Base-by-base conservation (phyloP, 2,888 invertebrate species). In the Ganaspis brasiliensis region DNA sequence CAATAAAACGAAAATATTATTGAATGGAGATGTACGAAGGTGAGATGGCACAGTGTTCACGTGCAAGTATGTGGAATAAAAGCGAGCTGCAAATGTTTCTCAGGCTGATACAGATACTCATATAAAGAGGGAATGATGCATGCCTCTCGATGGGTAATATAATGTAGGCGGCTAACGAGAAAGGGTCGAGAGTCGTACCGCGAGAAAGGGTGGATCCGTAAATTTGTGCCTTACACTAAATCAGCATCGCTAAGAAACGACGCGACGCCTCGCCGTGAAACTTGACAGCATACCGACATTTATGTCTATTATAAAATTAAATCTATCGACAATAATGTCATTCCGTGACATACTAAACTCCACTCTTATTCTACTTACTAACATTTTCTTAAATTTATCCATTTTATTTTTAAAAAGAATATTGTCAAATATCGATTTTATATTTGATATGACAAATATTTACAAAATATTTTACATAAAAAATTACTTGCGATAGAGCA, bases 131-230 rank as follows among this genome's bases (percentile, higher is more conserved):
- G 86, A 88, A 90, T 90, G 90, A 90, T 90, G 88, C 88, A 90
- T 89, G 88, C 85, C 84, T 83, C 86, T 87, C 89, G 86, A 89
- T 90, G 86, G 88, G 87, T 90, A 89, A 90, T 90, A 90, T 90
- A 90, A 89, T 89, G 89, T 90, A 87, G 89, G 89, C 90, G 90
- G 90, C 87, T 90, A 90, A 90, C 90, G 90, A 90, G 89, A 90
- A 90, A 90, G 89, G 87, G 85, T 83, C 84, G 77, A 79, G 77
- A 79, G 72, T 80, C 77, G 80, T 82, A 77, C 82, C 75, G 81
- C 81, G 78, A 79, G 80, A 86, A 86, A 87, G 87, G 87, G 86
- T 86, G 86, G 86, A 87, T 87, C 87, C 84, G 87, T 86, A 86
- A 86, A 88, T 89, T 86, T 85, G 84, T 83, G 83, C 84, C 84